Base-by-base conservation (phyloP, 2,113 vertebrate species). In the Pelecanoides urinatrix region DNA sequence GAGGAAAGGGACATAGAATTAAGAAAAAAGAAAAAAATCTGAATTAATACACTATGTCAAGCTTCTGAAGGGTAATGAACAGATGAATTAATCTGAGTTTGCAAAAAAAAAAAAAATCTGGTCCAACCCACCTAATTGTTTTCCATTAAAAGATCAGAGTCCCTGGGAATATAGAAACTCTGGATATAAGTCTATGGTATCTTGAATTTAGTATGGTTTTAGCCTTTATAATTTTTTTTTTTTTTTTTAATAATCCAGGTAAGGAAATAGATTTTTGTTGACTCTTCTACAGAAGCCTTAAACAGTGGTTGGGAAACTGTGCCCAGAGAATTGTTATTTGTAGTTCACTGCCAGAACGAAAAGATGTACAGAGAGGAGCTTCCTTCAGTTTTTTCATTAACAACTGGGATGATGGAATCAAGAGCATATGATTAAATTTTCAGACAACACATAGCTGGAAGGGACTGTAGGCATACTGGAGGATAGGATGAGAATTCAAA, bases 401-500 rank as follows among this genome's bases (percentile, higher is more conserved):
- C 52, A 94, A 63, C 18, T 78, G 38, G 47, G 42, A 96, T 92
- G 91, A 94, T 89, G 86, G 80, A 96, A 94, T 95, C 91, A 92
- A 78, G 76, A 89, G 68, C 89, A 95, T 89, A 67, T 94, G 83
- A 96, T 92, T 94, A 92, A 95, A 96, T 96, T 96, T 96, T 81
- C 76, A 94, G 83, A 74, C 68, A 96, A 86, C 83, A 63, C n/a
- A 78, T 95, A 97, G 55, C 73, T 92, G 73, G 68, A 80, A 94
- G 86, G 76, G 10, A 84, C 56, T 84, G 63, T 86, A 89, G 80
- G 76, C 52, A 92, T 86, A 75, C 52, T 89, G 56, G 29, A 91
- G 61, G 52, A 50, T 18, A 59, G 38, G 65, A 63, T 74, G 38
- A 84, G 89, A 96, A 96, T 91, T 90, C 68, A 89, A 81, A 96